Conservation (phyloP, 2,888 invertebrate genomes). For the Poecilus cupreus region DNA sequence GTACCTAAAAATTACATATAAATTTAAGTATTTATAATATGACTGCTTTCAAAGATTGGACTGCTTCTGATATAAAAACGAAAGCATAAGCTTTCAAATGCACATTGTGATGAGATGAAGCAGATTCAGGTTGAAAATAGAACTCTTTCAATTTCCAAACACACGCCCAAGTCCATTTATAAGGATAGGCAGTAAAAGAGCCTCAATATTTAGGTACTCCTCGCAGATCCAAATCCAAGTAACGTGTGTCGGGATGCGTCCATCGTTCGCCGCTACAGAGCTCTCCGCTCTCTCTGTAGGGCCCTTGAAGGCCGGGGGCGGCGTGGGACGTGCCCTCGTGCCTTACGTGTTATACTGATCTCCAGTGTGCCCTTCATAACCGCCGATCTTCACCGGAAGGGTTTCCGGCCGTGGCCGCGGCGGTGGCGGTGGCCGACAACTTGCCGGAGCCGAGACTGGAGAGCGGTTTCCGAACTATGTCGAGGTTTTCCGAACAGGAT, state of each 20-base stretch:
- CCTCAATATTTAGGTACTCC: neutral
- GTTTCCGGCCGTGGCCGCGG: constrained; percentile 4
- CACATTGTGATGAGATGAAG: neutral
- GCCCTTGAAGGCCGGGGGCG: neutral
- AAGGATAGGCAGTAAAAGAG: neutral
- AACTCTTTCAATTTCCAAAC: neutral
- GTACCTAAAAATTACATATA: no score
- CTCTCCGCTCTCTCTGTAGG: no score
- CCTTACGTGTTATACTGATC: constrained; percentile 57
- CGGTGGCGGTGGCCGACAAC: neutral
- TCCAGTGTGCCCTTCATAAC: constrained; percentile 57
- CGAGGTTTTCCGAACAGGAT: constrained; percentile 23
- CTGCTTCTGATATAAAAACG: no score
- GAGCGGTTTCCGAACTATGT: constrained; percentile 16
- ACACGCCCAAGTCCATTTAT: neutral
- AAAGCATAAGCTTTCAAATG: no score
- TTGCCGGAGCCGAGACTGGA: neutral
- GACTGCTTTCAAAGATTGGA: no score
- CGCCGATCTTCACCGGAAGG: constrained; percentile 54
- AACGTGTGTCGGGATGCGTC: neutral
- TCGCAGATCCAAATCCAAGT: neutral
- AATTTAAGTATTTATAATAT: no score
- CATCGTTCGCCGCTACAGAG: constrained; percentile 9
- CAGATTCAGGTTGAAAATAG: neutral
- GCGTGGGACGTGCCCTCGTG: constrained; percentile 50